Percentiles rank a stretch among this genome's conserved stretches.
These are phyloP conservation scores for Vulpes vulpes DNA, from an alignment of 2,113 vertebrate species.

Conservation along the genomic window DNA sequence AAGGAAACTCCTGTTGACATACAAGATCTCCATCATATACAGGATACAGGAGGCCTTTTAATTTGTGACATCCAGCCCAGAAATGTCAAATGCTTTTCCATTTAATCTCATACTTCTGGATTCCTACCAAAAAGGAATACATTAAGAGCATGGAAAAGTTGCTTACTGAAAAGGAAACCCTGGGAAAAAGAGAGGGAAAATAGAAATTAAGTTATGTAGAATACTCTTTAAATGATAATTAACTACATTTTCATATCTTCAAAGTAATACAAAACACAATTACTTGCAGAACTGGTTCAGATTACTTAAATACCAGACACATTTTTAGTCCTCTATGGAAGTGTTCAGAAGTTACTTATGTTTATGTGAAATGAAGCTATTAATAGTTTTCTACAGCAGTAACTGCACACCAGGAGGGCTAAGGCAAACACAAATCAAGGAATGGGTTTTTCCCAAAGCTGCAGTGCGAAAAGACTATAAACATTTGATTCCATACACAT, in stretches of 20 bases:
- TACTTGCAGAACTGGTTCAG: conserved; percentile 87
- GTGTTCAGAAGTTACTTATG: conserved; percentile 90
- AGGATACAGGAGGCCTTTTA: background rate
- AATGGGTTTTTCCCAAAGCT: conserved; percentile 94
- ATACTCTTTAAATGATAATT: background rate
- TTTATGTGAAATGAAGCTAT: conserved; percentile 94
- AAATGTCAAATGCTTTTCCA: background rate
- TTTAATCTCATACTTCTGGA: background rate
- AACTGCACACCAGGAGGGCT: conserved; percentile 95
- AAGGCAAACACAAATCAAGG: conserved; percentile 93
- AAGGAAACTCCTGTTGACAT: background rate
- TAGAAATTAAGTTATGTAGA: background rate
- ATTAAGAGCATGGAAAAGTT: background rate
- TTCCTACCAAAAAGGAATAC: background rate
- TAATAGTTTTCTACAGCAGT: conserved; percentile 95
- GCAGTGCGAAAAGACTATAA: conserved; percentile 90
- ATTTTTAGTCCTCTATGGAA: conserved; percentile 88
- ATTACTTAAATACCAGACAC: conserved; percentile 89
- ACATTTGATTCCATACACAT: background rate
- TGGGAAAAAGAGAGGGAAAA: background rate
- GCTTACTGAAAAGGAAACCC: background rate
- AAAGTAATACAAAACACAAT: background rate
- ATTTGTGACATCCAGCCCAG: background rate
- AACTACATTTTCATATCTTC: background rate
- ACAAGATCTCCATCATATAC: background rate